Base-by-base conservation (phyloP, 1,140 invertebrate species). In the Pseudomyrmex dendroicus region DNA sequence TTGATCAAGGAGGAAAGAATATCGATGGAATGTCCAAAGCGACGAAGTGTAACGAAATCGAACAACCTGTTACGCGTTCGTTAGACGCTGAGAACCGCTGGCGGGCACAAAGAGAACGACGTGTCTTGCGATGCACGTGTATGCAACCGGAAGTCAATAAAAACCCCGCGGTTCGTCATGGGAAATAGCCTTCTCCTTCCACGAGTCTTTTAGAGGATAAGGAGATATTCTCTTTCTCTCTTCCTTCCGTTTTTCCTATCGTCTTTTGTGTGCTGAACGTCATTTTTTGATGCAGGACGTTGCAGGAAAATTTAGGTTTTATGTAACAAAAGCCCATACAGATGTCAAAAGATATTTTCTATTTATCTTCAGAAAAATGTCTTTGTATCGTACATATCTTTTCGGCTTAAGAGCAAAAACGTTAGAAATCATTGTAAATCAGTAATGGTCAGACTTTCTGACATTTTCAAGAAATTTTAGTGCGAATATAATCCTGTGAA, bases 121-220 rank as follows among this genome's bases (percentile, higher is more conserved):
- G 62, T 66, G 85, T 57, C 88, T 87, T 35, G 77, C 76, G 64
- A 83, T 88, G 84, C 93, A 94, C 93, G 92, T 94, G 93, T 92
- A 93, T 93, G 90, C 91, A 91, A 93, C 93, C 94, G 94, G 94
- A 94, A 94, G 94, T 94, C 93, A 93, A 94, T 94, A 94, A 94
- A 94, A 94, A 94, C 92, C 35, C 35, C 92, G 91, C 90, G 85
- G 90, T 94, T 93, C 89, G 68, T 85, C 89, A 86, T 90, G 84
- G 86, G 88, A 87, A 88, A 86, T 86, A 88, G 77, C 86, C 66
- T 88, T 74, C 86, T 87, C 62, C 83, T 82, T 85, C 83, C 59
- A 50, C 25, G 73, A 78, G 57, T 80, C 70, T 78, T 68, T 46
- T 20, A 17, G 22, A 10, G 20, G 64, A 10, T 52, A 13, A 10